phyloP scores from a whole-genome alignment of 2,888 invertebrate species.

The Congeria kusceri region DNA sequence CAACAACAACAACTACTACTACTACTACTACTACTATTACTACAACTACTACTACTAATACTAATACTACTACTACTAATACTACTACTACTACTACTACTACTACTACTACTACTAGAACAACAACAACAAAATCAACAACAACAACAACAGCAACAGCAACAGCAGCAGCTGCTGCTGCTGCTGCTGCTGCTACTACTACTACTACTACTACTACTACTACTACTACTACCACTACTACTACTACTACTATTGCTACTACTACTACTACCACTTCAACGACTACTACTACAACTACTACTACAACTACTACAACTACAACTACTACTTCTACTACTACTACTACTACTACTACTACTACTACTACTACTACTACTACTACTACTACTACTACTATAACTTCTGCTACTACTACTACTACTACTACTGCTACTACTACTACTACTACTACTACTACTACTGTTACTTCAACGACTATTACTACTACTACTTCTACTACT shows the following conservation, averaged over 20 bases:
- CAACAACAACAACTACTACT: not conserved
- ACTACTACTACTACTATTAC: too few relatives aligned
- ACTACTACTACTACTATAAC: not conserved
- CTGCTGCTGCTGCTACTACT: conserved; percentile 12
- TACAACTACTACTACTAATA: too few relatives aligned
- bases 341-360: not conserved
- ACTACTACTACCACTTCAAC: conserved; percentile 30
- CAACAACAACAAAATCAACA: not conserved
- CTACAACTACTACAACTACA: not conserved
- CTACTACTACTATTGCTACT: conserved; percentile 30
- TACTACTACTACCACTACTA: conserved; percentile 32
- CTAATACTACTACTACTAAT: too few relatives aligned
- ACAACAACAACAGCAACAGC: not conserved
- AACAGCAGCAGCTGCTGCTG: not conserved
- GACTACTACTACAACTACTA: conserved; percentile 1
- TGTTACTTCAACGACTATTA: not conserved
- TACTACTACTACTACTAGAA: conserved; percentile 1
- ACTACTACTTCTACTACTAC: too few relatives aligned
- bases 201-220: conserved; percentile 34
- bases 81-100: too few relatives aligned
- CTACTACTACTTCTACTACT: not conserved
- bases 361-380: conserved; percentile 2
- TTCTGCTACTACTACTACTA: not conserved
- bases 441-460: conserved; percentile 13
- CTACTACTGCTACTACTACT: conserved; percentile 11